Evolutionary conservation across 2,888 invertebrate genomes (phyloP).

Genomic region (Mechanitis mazaeus): DNA sequence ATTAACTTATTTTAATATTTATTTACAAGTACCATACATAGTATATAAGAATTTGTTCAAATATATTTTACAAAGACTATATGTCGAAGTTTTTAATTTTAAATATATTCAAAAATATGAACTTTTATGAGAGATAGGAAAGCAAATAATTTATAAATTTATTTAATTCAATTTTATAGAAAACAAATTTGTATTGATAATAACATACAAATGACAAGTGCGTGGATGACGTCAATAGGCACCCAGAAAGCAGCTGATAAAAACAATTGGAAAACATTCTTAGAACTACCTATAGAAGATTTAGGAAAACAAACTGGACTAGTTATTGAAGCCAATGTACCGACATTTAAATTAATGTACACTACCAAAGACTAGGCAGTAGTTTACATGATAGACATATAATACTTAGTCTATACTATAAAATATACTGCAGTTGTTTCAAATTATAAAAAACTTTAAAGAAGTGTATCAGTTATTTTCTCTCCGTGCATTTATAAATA

Average conservation of each 20-base stretch:
- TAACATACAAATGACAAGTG: slow-evolving; percentile 36
- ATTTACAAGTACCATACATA: background rate
- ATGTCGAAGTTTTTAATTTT: background rate
- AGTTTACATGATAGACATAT: too few relatives aligned
- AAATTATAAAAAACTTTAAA: too few relatives aligned
- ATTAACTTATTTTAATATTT: background rate
- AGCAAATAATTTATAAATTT: too few relatives aligned
- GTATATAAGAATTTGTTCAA: background rate
- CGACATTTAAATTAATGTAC: slow-evolving; percentile 37
- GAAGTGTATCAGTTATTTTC: too few relatives aligned
- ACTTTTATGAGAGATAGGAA: too few relatives aligned
- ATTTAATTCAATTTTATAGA: slow-evolving; percentile 29
- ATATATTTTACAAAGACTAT: too few relatives aligned
- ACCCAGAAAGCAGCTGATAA: slow-evolving; percentile 37
- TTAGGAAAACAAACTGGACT: slow-evolving; percentile 31
- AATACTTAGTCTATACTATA: too few relatives aligned
- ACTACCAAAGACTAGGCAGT: slow-evolving; percentile 24
- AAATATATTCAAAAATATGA: too few relatives aligned
- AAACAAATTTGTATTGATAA: slow-evolving; percentile 37
- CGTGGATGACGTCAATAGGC: slow-evolving; percentile 37
- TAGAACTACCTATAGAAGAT: slow-evolving; percentile 33
- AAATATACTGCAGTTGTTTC: too few relatives aligned
- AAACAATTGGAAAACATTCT: slow-evolving; percentile 37
- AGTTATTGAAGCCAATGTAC: slow-evolving; percentile 32
- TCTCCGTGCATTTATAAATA: too few relatives aligned